phyloP scores from a whole-genome alignment of 2,888 invertebrate species.

The Drosophila borborema region DNA sequence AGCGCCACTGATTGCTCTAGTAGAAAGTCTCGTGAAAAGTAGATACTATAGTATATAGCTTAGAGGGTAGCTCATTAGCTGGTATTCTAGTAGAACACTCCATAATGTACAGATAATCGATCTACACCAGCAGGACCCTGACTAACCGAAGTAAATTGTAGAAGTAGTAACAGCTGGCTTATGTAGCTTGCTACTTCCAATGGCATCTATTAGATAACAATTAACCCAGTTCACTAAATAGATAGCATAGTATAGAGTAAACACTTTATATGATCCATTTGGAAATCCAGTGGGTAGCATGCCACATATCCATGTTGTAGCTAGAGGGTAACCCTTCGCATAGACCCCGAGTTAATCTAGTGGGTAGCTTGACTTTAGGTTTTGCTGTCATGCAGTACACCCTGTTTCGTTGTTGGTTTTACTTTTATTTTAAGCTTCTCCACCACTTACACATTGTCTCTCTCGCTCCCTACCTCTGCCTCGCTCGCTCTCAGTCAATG shows the following conservation, averaged over 20 bases:
- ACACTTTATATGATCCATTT: not conserved
- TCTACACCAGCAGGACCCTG: no score
- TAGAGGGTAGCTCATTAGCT: no score
- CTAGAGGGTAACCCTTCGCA: not conserved
- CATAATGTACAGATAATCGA: no score
- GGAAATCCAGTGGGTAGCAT: not conserved
- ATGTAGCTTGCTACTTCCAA: not conserved
- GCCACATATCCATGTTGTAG: not conserved
- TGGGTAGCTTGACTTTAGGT: not conserved
- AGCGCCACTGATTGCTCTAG: no score
- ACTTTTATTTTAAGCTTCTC: conserved; percentile 6
- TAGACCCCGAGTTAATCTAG: conserved; percentile 2
- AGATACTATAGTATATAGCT: no score
- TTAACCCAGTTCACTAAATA: not conserved
- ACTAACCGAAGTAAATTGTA: not conserved
- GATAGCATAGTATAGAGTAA: not conserved
- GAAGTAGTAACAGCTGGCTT: not conserved
- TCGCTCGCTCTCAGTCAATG: not conserved
- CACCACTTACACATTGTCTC: not conserved
- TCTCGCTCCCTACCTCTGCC: not conserved
- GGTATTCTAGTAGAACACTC: no score
- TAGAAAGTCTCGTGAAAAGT: no score
- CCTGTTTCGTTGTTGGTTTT: conserved; percentile 34
- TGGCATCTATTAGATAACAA: no score
- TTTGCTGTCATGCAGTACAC: conserved; percentile 8